A percentile compares a stretch with the other conserved stretches of the same genome.
Conservation (phyloP, 2,113 vertebrate genomes). For the Oplegnathus fasciatus region DNA sequence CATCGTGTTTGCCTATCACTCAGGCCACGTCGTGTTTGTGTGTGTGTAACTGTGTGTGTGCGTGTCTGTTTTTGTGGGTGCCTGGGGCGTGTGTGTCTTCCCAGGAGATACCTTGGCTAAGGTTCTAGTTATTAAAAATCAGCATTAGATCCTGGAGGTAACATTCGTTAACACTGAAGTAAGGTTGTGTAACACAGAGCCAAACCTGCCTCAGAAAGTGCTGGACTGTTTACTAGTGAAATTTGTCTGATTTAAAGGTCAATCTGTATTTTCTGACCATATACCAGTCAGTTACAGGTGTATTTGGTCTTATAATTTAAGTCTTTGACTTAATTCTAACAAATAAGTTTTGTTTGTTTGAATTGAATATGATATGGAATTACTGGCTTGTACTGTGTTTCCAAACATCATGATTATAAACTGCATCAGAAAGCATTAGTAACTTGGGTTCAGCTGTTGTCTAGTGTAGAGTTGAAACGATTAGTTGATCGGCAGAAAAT, state of each 20-base stretch:
- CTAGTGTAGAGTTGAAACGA: background rate
- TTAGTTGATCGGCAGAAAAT: background rate
- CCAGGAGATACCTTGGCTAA: constrained; percentile 37
- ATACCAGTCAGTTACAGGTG: background rate
- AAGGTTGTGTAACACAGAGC: constrained; percentile 32
- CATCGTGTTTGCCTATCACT: constrained; percentile 23
- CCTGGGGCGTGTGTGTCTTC: constrained; percentile 18
- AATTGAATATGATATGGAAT: too few species aligned
- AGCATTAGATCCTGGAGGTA: constrained; percentile 39
- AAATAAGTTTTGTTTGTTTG: background rate
- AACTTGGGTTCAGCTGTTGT: background rate
- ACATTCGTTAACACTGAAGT: constrained; percentile 15
- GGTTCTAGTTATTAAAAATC: constrained; percentile 48
- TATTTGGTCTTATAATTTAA: background rate
- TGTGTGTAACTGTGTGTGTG: background rate
- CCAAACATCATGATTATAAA: background rate
- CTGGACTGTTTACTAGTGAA: background rate
- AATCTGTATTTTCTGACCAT: background rate
- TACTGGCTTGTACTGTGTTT: background rate
- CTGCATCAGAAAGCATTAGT: background rate
- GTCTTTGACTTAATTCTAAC: background rate
- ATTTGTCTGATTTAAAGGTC: background rate
- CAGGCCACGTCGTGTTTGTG: background rate
- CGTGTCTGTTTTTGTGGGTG: constrained; percentile 14
- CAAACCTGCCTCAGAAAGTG: constrained; percentile 26